A percentile compares a stretch with the other conserved stretches of the same genome.
These are phyloP conservation scores for Byasa hedistus DNA, from an alignment of 2,888 invertebrate species.

Conservation along the genomic window DNA sequence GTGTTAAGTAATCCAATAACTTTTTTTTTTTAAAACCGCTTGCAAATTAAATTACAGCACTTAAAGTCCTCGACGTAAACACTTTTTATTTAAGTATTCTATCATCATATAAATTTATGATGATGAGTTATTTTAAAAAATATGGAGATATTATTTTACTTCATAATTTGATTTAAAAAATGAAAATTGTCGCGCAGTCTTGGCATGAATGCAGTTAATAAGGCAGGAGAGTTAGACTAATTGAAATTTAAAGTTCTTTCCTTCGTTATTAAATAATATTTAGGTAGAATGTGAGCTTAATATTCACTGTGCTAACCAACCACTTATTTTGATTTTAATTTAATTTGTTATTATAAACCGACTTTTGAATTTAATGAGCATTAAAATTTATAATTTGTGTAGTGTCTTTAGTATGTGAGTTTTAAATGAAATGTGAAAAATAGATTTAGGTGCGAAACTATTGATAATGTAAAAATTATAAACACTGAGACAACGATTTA, in stretches of 20 bases:
- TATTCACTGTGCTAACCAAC: not conserved
- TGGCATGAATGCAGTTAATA: conserved; percentile 13
- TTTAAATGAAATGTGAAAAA: too few relatives aligned
- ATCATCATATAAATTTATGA: too few relatives aligned
- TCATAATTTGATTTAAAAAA: not conserved
- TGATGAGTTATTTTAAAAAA: not conserved
- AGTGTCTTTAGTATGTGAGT: too few relatives aligned
- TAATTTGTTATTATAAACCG: not conserved
- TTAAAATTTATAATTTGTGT: not conserved
- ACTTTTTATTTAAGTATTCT: too few relatives aligned
- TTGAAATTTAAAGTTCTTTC: conserved; percentile 13
- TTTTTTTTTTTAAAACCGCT: not conserved
- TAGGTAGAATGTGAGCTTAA: conserved; percentile 10
- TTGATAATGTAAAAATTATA: too few relatives aligned
- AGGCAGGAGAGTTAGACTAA: conserved; percentile 14
- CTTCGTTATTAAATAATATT: conserved; percentile 21
- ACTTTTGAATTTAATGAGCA: not conserved
- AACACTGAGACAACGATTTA: too few relatives aligned
- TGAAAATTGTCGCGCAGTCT: not conserved
- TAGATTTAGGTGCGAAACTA: too few relatives aligned
- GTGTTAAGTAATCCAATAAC: conserved; percentile 1
- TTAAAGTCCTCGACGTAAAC: too few relatives aligned
- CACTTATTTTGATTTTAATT: not conserved
- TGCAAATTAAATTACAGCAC: not conserved
- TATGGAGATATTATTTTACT: not conserved